Percentiles rank a stretch among this genome's conserved stretches.
Evolutionary conservation across 2,113 vertebrate genomes (phyloP).

Genomic region (Larimichthys crocea): DNA sequence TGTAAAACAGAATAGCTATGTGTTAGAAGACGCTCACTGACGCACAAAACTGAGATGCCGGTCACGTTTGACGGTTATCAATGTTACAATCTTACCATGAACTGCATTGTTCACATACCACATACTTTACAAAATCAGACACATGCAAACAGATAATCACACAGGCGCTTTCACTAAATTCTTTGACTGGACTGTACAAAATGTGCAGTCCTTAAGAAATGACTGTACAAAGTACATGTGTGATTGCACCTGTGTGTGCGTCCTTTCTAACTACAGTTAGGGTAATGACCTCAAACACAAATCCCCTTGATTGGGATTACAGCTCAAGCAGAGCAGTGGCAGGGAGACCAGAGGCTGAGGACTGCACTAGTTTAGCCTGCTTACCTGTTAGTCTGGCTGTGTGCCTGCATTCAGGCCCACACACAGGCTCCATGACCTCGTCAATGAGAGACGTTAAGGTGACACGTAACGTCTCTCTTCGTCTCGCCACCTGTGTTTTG

Average conservation of each 20-base stretch:
- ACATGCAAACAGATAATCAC: conserved; percentile 13
- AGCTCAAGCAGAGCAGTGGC: conserved; percentile 53
- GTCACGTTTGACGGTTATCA: conserved; percentile 21
- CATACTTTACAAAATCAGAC: background rate
- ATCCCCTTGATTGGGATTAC: conserved; percentile 79
- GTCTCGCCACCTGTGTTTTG: background rate
- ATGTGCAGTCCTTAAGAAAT: conserved; percentile 6
- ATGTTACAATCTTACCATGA: conserved; percentile 16
- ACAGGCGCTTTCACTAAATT: background rate
- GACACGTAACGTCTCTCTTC: background rate
- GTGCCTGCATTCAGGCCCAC: conserved; percentile 13
- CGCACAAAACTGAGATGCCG: conserved; percentile 3
- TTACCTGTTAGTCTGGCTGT: conserved; percentile 36
- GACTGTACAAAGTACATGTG: conserved; percentile 9
- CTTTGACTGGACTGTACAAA: background rate
- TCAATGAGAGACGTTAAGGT: background rate
- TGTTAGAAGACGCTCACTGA: conserved; percentile 18
- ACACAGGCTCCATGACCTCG: background rate
- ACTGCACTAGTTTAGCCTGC: conserved; percentile 41
- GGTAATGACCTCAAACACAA: conserved; percentile 72
- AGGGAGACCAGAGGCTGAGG: conserved; percentile 24
- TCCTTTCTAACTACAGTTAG: conserved; percentile 20
- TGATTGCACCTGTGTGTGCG: conserved; percentile 2
- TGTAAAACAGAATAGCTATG: conserved; percentile 46
- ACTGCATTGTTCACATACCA: conserved; percentile 49